Base-by-base conservation (phyloP, 2,888 invertebrate genomes). In the Cheilosia soror region DNA sequence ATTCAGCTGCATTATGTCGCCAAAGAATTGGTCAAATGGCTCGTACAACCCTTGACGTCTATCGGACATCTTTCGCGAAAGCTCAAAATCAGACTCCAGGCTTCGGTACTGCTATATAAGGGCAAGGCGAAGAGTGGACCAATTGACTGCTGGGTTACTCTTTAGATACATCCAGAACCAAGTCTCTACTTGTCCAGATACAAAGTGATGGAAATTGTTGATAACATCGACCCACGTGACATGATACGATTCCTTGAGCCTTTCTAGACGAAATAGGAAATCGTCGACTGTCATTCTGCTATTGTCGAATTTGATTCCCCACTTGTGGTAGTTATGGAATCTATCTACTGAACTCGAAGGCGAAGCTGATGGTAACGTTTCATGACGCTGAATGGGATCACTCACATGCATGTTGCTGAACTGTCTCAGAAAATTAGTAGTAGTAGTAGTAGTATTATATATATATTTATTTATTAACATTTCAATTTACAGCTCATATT, bases 131-230 rank as follows among this genome's bases (percentile, higher is more conserved):
- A 42, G 47, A 6, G 2, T 42, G n/a, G 29, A 0, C 62, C 62
- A 42, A 13, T 42, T 27, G 9, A 44, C 42, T 13, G 9, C 2
- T 13, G 42, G 60, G 13, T 60, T 60, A 11, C n/a, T 15, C 7
- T 31, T 55, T 2, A 55, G 15, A 31, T 25, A 55, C n/a, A 55
- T n/a, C 55, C 55, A 55, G n/a, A 55, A 55, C 31, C 33, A 55
- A 1, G 31, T 53, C 11, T 53, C 53, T 2, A 53, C 53, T 53
- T 53, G 53, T 4, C 53, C 53, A 4, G 27, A 15, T 4, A 31
- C 55, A 15, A 55, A 31, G 2, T 55, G 55, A n/a, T 55, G 55
- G 15, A 55, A 55, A 6, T 55, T 55, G 9, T 11, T 29, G 9
- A 55, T 15, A 13, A 55, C 31, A 7, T 55, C 55, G 1, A 0